Evolutionary conservation across 2,888 invertebrate genomes (phyloP), one percentile per base, ranked within the genome.

Genomic region (Napeogenes inachia): DNA sequence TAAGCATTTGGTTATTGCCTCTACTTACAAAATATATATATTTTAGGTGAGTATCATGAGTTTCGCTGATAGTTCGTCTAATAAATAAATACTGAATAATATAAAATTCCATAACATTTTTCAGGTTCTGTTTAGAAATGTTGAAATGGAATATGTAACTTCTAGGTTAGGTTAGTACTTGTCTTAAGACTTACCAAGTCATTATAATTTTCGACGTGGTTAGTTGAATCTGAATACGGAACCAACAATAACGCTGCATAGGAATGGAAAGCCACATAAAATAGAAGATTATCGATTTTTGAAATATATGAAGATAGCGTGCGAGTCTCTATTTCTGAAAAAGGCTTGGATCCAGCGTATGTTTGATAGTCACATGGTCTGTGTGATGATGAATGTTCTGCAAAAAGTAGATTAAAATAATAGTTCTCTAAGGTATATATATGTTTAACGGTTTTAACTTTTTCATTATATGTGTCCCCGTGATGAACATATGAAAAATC

Each of bases 201-300:
- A 10, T 84, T 80, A 59, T 91, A 90, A 65, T 92, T 92, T 21
- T 82, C 84, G 0, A 89, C 78, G 68, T 92, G 91, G 0, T 82
- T 74, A 0, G 63, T 73, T 0, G 92, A 92, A 71, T 93, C 94
- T 21, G 93, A 94, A n/a, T 92, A 93, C 0, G 96, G 95, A 42
- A 94, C 82, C 50, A 95, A 81, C 12, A 95, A 77, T 59, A 92
- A 84, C 72, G 96, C 95, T 0, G 94, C 94, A 72, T 93, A 94
- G 0, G 96, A 93, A 77, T 96, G 96, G 76, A 96, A 93, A 0
- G 93, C 91, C 3, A 96, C 81, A 76, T 95, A 96, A 12, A 92
- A 91, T 33, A 89, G 79, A 30, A 94, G 76, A 67, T 93, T 91
- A 54, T 89, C 85, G 38, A 91, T 75, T 13, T 91, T 80, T 0